Evolutionary conservation across 2,113 vertebrate species (phyloP), one percentile per base, ranked within the genome.

Genomic region (Motacilla tschutschensis): DNA sequence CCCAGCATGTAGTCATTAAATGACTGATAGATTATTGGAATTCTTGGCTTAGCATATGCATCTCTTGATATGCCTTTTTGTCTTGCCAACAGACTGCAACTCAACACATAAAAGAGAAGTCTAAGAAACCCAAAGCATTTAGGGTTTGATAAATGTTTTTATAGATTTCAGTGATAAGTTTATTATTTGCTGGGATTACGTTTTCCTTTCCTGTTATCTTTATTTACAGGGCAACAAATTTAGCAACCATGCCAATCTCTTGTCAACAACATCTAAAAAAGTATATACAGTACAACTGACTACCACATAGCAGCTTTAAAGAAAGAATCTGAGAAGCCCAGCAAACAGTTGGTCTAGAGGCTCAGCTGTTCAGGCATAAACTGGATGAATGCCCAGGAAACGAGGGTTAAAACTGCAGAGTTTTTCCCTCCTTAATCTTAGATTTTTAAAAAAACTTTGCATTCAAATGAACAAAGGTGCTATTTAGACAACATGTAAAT

Each of bases 321-420:
- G 73, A 79, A 70, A 57, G 65, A 94, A 93, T 57, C 31, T 60
- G 60, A 90, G 79, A 87, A 57, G 36, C 31, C 64, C 67, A 67
- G 87, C 25, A 78, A 77, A 85, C 82, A 94, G 83, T 26, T 94
- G 87, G 67, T 77, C 70, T 86, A 84, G n/a, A 88, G 48, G 36
- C 57, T 94, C 91, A 95, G 93, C 87, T 94, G 89, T 88, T 86
- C 73, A 51, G 72, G 43, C 67, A 77, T 41, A 46, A 76, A 63
- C 43, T 89, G 85, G 63, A 83, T 50, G 38, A 84, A 78, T 41
- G 64, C 72, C 88, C 83, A 69, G 10, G 28, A 92, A 86, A 35
- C 6, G 84, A 82, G 57, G 17, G 70, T 92, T 89, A 91, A 91
- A 71, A 8, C 17, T 73, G 31, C 10, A 60, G 29, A 66, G 12